Percentiles rank a stretch among this genome's conserved stretches.
Conservation (phyloP, 2,113 vertebrate genomes). For the Sula dactylatra region DNA sequence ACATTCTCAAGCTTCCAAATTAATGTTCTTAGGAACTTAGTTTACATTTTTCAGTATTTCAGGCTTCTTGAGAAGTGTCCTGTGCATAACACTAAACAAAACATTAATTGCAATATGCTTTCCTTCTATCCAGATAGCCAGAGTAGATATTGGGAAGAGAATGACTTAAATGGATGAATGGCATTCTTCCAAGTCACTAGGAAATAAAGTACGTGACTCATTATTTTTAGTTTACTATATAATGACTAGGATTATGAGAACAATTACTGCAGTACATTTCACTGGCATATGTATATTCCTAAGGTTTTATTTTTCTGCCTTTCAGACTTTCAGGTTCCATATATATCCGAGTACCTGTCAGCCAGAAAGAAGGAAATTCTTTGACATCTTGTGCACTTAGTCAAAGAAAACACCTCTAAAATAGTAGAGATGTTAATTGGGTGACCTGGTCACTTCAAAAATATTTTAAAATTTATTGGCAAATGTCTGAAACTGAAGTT, state of each 20-base stretch:
- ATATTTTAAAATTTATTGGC: neutral
- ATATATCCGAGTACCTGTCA: neutral
- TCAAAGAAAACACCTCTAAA: neutral
- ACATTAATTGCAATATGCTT: neutral
- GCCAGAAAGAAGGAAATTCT: neutral
- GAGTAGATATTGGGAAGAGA: neutral
- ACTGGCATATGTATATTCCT: neutral
- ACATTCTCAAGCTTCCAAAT: neutral
- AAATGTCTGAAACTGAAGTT: neutral
- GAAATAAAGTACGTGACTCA: neutral
- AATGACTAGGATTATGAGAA: neutral
- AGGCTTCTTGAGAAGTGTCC: neutral
- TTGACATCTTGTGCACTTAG: neutral
- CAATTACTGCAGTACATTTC: neutral
- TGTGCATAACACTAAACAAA: neutral
- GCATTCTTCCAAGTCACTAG: neutral
- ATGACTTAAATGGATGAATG: neutral
- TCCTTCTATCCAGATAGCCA: neutral
- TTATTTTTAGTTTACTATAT: neutral
- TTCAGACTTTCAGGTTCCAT: neutral
- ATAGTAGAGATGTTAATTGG: neutral
- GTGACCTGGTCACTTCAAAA: neutral
- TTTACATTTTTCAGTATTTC: neutral
- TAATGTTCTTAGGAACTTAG: neutral
- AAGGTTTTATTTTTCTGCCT: neutral